Percentiles rank a stretch among this genome's conserved stretches.
phyloP scores from a whole-genome alignment of 2,888 invertebrate species.

The Prionchulus punctatus region DNA sequence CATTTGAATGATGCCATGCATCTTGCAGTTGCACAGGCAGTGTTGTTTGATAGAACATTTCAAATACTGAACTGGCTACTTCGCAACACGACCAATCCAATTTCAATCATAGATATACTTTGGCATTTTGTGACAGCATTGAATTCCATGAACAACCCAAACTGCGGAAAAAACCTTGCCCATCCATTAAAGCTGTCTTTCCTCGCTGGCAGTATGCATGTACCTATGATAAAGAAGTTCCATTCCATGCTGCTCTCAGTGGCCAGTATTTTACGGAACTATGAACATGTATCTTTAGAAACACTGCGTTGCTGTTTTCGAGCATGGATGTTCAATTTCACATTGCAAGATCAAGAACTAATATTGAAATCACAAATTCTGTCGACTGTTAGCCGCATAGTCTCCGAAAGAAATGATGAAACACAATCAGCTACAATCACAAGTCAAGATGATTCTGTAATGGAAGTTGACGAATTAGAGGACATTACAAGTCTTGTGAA shows the following conservation, averaged over 20 bases:
- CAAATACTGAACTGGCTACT: slow-evolving; percentile 84
- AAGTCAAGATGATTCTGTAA: not conserved
- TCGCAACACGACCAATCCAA: slow-evolving; percentile 68
- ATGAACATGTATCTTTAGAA: slow-evolving; percentile 17
- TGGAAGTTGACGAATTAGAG: slow-evolving; percentile 24
- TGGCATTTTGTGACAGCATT: slow-evolving; percentile 90
- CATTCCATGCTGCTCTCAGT: slow-evolving; percentile 25
- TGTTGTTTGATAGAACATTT: slow-evolving; percentile 24
- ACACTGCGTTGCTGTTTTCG: slow-evolving; percentile 25
- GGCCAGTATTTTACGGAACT: slow-evolving; percentile 23
- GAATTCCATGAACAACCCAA: slow-evolving; percentile 38
- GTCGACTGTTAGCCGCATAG: slow-evolving; percentile 23
- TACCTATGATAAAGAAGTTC: slow-evolving; percentile 22
- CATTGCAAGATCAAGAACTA: slow-evolving; percentile 26
- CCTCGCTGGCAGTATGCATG: slow-evolving; percentile 6
- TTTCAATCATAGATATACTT: slow-evolving; percentile 42
- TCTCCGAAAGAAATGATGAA: slow-evolving; percentile 11
- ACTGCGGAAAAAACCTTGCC: not conserved
- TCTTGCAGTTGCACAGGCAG: slow-evolving; percentile 54
- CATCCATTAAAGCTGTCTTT: slow-evolving; percentile 5
- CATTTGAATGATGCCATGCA: slow-evolving; percentile 68
- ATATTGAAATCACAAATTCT: slow-evolving; percentile 27
- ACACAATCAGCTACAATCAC: not conserved
- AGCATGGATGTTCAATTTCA: slow-evolving; percentile 30
- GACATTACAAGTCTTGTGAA: slow-evolving; percentile 61